Evolutionary conservation across 2,888 invertebrate species (phyloP).

Genomic region (Strigamia maritima): DNA sequence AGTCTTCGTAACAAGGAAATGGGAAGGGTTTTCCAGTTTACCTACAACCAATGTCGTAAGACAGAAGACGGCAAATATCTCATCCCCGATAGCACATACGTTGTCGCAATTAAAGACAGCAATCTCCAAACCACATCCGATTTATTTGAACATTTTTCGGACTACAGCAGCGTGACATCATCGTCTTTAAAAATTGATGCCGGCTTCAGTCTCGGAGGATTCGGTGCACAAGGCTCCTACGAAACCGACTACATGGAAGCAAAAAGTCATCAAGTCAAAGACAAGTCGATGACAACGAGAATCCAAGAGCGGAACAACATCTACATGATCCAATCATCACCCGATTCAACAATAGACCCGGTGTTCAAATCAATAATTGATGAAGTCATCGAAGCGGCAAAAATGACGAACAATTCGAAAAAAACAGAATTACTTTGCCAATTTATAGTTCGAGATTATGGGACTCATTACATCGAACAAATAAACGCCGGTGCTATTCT

Average conservation of each 20-base stretch:
- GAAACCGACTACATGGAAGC: not conserved
- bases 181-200: not conserved
- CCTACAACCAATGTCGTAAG: not conserved
- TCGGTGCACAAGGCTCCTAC: not conserved
- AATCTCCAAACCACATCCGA: not conserved
- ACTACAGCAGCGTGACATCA: slow-evolving; percentile 31
- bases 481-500: slow-evolving; percentile 34
- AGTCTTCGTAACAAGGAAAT: slow-evolving; percentile 16
- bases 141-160: not conserved
- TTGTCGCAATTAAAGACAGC: not conserved
- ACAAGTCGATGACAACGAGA: slow-evolving; percentile 15
- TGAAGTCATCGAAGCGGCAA: not conserved
- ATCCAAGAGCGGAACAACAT: slow-evolving; percentile 1
- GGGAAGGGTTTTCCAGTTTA: not conserved
- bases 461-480: slow-evolving; percentile 16
- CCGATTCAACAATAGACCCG: not conserved
- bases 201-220: not conserved
- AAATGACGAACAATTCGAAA: not conserved
- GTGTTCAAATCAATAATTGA: not conserved
- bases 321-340: not conserved
- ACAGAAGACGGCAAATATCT: slow-evolving; percentile 32
- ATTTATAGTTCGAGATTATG: slow-evolving; percentile 31
- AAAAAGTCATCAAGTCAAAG: not conserved
- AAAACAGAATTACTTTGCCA: slow-evolving; percentile 13
- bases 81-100: not conserved